phyloP scores from a whole-genome alignment of 2,113 vertebrate genomes.

The Malurus cyaneus region DNA sequence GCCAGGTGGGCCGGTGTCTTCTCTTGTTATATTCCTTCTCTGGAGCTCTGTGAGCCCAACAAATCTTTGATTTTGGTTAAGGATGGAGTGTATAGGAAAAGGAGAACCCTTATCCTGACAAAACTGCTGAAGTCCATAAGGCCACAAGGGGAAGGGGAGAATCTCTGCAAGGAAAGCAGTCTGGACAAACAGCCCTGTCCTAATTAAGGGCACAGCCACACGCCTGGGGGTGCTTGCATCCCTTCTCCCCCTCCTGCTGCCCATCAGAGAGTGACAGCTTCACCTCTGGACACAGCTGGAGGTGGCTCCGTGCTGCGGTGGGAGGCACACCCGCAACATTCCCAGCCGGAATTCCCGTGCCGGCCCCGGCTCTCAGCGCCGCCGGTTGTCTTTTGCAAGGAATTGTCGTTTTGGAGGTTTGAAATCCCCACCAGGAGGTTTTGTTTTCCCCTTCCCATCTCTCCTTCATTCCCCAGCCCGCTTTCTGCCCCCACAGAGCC shows the following conservation, averaged over 20 bases:
- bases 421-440: neutral
- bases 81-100: accelerated
- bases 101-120: neutral
- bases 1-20: no score
- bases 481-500: neutral
- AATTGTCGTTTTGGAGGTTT: neutral
- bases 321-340: neutral
- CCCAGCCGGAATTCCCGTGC: neutral
- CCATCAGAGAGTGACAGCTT: accelerated
- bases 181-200: neutral
- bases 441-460: neutral
- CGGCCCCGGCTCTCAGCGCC: accelerated
- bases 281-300: neutral
- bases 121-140: neutral
- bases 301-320: neutral
- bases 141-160: neutral
- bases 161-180: neutral
- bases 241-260: neutral
- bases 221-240: neutral
- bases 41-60: neutral
- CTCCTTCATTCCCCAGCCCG: neutral
- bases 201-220: neutral
- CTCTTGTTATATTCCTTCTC: neutral
- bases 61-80: neutral
- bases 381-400: neutral